Conservation (phyloP, 1,140 invertebrate genomes). For the Heliconius hermathena region DNA sequence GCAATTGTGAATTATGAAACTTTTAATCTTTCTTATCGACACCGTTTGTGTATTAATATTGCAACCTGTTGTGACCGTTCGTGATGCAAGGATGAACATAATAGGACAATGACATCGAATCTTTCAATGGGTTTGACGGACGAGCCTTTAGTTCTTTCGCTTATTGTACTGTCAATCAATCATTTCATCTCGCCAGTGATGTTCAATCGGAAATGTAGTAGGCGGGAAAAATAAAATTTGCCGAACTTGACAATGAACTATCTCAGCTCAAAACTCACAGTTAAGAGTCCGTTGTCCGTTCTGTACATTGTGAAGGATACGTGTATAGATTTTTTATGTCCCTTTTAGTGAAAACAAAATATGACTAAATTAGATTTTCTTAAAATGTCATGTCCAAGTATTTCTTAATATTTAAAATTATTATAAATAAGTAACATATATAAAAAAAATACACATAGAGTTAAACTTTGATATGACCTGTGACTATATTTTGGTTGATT, state of each 20-base stretch:
- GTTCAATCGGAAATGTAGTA: slow-evolving; percentile 28
- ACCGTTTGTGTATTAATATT: slow-evolving; percentile 33
- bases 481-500: slow-evolving; percentile 7
- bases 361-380: background rate
- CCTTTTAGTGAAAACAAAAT: background rate
- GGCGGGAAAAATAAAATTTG: slow-evolving; percentile 37
- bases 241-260: slow-evolving; percentile 33
- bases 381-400: too few species aligned
- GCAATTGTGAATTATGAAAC: slow-evolving; percentile 31
- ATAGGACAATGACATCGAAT: slow-evolving; percentile 57
- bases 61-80: slow-evolving; percentile 34
- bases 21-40: slow-evolving; percentile 30
- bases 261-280: slow-evolving; percentile 27
- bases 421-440: background rate
- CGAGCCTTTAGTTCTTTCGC: slow-evolving; percentile 41
- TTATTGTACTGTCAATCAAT: slow-evolving; percentile 66
- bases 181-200: slow-evolving; percentile 50
- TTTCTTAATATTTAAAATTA: too few species aligned
- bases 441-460: background rate
- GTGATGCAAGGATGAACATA: slow-evolving; percentile 45
- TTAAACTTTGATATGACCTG: slow-evolving; percentile 16
- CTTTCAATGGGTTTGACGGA: slow-evolving; percentile 42
- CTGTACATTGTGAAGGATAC: background rate
- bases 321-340: background rate
- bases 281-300: slow-evolving; percentile 27